phyloP scores from a whole-genome alignment of 2,888 invertebrate species.

The Chloroclysta siterata region DNA sequence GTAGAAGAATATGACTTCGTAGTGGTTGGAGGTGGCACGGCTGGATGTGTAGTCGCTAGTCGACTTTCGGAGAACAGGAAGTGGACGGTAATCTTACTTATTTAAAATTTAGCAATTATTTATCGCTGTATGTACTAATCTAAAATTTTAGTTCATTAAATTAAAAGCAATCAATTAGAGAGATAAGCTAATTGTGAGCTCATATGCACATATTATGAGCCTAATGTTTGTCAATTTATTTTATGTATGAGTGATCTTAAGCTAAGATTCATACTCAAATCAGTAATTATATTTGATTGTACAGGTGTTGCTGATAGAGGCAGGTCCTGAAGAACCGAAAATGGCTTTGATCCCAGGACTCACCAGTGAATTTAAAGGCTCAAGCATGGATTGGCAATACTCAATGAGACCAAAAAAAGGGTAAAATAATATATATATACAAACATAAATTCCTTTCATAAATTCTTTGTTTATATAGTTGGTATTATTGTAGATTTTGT shows the following conservation, averaged over 20 bases:
- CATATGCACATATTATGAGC: too few relatives aligned
- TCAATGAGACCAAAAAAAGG: constrained; percentile 75
- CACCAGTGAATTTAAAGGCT: constrained; percentile 75
- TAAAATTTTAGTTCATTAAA: too few relatives aligned
- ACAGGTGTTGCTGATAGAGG: constrained; percentile 71
- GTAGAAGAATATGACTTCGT: constrained; percentile 68
- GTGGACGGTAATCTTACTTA: constrained; percentile 64
- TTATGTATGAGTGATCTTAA: too few relatives aligned
- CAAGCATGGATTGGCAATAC: constrained; percentile 74
- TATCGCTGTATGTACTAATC: too few relatives aligned
- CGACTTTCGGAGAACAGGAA: constrained; percentile 73
- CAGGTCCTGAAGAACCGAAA: constrained; percentile 75
- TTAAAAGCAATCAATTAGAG: too few relatives aligned
- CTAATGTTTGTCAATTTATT: too few relatives aligned
- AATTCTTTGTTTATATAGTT: background rate
- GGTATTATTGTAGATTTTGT: constrained; percentile 64
- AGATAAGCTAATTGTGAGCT: too few relatives aligned
- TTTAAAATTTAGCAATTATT: background rate
- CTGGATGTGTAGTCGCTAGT: constrained; percentile 76
- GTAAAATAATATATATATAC: constrained; percentile 46
- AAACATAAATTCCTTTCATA: background rate
- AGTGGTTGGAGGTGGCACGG: constrained; percentile 75
- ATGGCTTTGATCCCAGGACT: constrained; percentile 75
- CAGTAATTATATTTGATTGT: background rate
- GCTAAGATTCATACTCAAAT: too few relatives aligned